phyloP scores from a whole-genome alignment of 2,888 invertebrate genomes.

The Lasioglossum vierecki region DNA sequence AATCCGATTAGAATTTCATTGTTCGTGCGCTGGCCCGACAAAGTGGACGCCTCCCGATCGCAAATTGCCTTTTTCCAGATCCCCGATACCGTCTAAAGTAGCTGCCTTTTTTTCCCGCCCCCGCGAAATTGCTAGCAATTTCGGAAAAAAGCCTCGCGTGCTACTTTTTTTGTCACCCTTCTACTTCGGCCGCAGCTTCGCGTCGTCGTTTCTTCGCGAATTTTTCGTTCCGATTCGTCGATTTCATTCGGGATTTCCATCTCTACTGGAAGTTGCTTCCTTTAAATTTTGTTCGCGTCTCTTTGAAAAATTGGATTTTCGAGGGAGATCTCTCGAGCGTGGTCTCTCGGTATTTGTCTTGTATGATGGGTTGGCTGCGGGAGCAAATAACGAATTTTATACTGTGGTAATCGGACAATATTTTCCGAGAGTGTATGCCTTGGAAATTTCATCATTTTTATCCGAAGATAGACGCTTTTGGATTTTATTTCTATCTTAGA shows the following conservation, averaged over 20 bases:
- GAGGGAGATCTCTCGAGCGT: not conserved
- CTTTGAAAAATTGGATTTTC: not conserved
- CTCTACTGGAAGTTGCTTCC: not conserved
- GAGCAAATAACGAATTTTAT: slow-evolving; percentile 10
- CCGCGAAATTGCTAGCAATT: not conserved
- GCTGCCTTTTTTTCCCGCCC: not conserved
- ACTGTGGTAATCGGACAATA: not conserved
- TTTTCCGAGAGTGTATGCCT: not conserved
- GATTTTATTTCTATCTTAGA: not conserved
- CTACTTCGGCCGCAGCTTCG: not conserved
- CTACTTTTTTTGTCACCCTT: no score
- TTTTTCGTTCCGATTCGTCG: not conserved
- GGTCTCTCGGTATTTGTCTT: not conserved
- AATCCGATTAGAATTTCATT: slow-evolving; percentile 59
- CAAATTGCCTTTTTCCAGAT: slow-evolving; percentile 38
- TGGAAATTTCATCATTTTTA: not conserved
- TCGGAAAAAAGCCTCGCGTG: not conserved
- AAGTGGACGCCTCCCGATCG: slow-evolving; percentile 14
- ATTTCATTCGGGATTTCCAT: not conserved
- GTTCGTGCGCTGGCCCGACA: slow-evolving; percentile 9
- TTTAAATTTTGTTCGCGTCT: not conserved
- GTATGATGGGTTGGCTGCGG: not conserved
- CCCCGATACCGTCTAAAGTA: slow-evolving; percentile 19
- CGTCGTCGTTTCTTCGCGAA: not conserved
- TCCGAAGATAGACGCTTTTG: not conserved